Evolutionary conservation across 2,113 vertebrate species (phyloP).

Genomic region (Lepus timidus): DNA sequence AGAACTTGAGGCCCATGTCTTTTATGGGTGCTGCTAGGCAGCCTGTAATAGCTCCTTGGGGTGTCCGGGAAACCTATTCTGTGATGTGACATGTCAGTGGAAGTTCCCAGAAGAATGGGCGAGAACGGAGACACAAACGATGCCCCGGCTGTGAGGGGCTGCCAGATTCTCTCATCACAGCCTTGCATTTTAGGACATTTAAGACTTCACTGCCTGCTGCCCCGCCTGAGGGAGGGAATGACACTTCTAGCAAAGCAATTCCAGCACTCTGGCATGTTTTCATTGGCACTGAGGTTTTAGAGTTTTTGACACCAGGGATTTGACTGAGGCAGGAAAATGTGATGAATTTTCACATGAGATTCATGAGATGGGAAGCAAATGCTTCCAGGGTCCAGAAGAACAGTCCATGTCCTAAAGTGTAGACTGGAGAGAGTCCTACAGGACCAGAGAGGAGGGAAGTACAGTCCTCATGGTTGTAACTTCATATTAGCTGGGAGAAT

Average conservation of each 20-base stretch:
- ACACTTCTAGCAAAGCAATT: background rate
- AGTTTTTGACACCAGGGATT: background rate
- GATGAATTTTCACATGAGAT: conserved; percentile 26
- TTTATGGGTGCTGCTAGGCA: conserved; percentile 1
- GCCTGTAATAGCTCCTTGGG: background rate
- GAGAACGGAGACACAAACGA: background rate
- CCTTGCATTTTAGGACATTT: background rate
- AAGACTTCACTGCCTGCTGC: background rate
- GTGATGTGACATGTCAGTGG: background rate
- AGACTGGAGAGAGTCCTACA: background rate
- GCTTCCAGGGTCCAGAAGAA: background rate
- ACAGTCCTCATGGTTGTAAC: background rate
- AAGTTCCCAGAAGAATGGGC: background rate
- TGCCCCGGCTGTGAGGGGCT: background rate
- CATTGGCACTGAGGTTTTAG: background rate
- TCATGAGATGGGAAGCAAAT: background rate
- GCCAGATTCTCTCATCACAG: too few relatives aligned
- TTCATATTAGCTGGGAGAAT: background rate
- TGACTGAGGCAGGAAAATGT: conserved; percentile 1
- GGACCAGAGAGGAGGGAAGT: background rate
- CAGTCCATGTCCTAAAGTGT: background rate
- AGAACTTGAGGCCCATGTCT: background rate
- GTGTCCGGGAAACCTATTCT: background rate
- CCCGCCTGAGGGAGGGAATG: background rate
- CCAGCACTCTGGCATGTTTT: background rate